Evolutionary conservation across 2,113 vertebrate genomes (phyloP).

Genomic region (Platichthys flesus): DNA sequence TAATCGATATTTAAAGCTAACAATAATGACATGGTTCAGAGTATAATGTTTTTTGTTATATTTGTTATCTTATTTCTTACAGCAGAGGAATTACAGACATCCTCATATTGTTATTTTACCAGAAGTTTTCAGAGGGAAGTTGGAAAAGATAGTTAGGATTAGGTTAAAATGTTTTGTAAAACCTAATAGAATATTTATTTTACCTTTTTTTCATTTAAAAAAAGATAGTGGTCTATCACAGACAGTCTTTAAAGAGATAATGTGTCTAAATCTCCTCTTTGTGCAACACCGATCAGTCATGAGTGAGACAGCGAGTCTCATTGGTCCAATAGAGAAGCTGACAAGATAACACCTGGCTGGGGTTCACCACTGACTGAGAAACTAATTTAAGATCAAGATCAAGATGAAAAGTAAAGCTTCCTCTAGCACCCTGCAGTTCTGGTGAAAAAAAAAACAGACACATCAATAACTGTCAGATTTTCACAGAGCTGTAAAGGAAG

Average conservation of each 20-base stretch:
- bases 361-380: conserved; percentile 14
- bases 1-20: not conserved
- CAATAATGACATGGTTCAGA: not conserved
- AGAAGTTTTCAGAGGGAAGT: too few relatives aligned
- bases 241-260: too few relatives aligned
- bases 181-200: not conserved
- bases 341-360: conserved; percentile 27
- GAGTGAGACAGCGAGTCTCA: conserved; percentile 4
- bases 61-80: not conserved
- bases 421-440: conserved; percentile 4
- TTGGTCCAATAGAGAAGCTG: conserved; percentile 2
- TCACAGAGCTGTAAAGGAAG: conserved; percentile 36
- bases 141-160: too few relatives aligned
- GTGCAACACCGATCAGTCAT: not conserved
- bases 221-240: not conserved
- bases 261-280: not conserved
- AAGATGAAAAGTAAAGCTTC: conserved; percentile 47
- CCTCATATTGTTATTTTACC: too few relatives aligned
- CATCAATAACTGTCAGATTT: conserved; percentile 46
- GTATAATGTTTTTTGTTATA: not conserved
- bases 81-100: too few relatives aligned
- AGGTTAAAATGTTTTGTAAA: too few relatives aligned
- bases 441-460: conserved; percentile 11
- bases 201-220: not conserved
- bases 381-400: conserved; percentile 21